These are phyloP conservation scores for Brachycybe producta DNA, from an alignment of 2,888 invertebrate species.

Conservation along the genomic window DNA sequence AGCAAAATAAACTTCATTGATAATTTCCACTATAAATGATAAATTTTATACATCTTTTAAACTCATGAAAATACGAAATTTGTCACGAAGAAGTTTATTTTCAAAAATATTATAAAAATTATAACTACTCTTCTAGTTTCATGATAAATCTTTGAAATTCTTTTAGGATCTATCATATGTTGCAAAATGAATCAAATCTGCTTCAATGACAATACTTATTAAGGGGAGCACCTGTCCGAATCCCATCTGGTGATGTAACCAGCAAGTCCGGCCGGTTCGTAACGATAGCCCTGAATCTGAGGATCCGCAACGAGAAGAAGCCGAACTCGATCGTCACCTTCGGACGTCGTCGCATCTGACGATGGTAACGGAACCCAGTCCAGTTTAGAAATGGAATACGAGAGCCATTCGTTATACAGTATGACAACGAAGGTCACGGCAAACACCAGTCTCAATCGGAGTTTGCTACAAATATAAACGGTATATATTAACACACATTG, in stretches of 20 bases:
- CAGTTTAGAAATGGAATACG: constrained; percentile 13
- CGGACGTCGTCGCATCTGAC: neutral
- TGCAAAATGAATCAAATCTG: neutral
- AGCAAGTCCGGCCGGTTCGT: constrained; percentile 49
- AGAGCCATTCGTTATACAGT: constrained; percentile 13
- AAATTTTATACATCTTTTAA: no score
- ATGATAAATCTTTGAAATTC: neutral
- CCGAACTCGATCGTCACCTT: constrained; percentile 1
- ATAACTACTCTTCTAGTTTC: neutral
- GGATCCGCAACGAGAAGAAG: constrained; percentile 70
- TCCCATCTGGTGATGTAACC: constrained; percentile 69
- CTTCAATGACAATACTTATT: constrained; percentile 22
- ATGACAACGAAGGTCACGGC: constrained; percentile 9
- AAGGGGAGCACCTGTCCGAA: constrained; percentile 84
- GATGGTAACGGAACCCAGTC: constrained; percentile 9
- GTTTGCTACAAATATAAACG: constrained; percentile 7
- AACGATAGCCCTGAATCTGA: constrained; percentile 71
- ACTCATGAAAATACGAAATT: no score
- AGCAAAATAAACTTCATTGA: no score
- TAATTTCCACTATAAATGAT: no score
- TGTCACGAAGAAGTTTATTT: no score
- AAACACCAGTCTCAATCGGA: constrained; percentile 10
- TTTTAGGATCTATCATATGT: neutral
- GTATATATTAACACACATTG: no score
- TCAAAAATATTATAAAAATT: constrained; percentile 19